phyloP scores from a whole-genome alignment of 2,113 vertebrate species.

The Rhegmatorhina hoffmannsi region DNA sequence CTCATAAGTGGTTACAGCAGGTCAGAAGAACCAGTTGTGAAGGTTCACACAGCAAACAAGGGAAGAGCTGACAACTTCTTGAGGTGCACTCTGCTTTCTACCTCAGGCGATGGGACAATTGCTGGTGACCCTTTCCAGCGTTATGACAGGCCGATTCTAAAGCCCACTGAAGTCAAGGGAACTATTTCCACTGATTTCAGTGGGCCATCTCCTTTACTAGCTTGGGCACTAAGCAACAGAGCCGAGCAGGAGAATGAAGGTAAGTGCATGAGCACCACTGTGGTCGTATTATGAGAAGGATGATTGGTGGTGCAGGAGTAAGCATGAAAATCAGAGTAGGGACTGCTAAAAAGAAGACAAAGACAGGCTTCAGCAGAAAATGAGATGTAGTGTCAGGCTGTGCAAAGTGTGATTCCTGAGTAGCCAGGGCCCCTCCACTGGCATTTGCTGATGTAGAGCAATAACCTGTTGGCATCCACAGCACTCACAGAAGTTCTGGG shows the following conservation, averaged over 20 bases:
- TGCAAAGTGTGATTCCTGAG: neutral
- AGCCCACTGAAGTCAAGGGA: neutral
- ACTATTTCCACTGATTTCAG: neutral
- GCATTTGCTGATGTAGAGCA: neutral
- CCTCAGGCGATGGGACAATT: rapidly evolving
- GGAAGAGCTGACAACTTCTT: neutral
- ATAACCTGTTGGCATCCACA: neutral
- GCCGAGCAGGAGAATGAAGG: neutral
- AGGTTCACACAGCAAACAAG: neutral
- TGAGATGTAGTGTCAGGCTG: neutral
- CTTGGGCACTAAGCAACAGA: neutral
- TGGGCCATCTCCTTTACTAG: neutral
- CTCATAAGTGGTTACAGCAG: neutral
- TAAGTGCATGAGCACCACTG: rapidly evolving
- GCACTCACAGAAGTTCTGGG: neutral
- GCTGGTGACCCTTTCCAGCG: neutral
- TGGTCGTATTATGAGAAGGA: neutral
- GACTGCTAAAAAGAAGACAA: neutral
- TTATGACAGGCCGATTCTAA: neutral
- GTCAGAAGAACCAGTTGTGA: neutral
- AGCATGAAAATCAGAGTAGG: neutral
- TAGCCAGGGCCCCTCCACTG: neutral
- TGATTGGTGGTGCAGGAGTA: neutral
- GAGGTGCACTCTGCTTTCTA: neutral
- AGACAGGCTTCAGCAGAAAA: neutral